Conservation (phyloP, 2,888 invertebrate species). For the Boloria selene region DNA sequence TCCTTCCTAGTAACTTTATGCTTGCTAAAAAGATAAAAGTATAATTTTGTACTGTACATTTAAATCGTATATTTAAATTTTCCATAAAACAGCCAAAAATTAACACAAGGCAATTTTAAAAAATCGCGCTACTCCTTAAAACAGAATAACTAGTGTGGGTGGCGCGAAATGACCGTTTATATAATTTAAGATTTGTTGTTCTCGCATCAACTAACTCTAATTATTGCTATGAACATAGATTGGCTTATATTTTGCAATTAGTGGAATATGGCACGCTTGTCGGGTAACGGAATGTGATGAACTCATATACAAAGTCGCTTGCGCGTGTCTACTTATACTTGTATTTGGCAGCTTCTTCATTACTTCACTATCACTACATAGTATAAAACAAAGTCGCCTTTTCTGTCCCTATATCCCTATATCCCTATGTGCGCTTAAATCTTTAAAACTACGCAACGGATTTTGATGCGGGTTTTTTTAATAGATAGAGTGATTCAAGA, state of each 20-base stretch:
- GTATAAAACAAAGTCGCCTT: too few species aligned
- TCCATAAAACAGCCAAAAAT: background rate
- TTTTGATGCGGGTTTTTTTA: too few species aligned
- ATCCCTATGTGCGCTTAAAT: too few species aligned
- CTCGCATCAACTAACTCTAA: slow-evolving; percentile 38
- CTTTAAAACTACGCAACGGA: too few species aligned
- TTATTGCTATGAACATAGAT: slow-evolving; percentile 44
- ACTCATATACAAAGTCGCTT: slow-evolving; percentile 12
- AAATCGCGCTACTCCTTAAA: slow-evolving; percentile 20
- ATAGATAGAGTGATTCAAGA: too few species aligned
- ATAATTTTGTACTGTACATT: background rate
- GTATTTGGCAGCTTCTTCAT: too few species aligned
- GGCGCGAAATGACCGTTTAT: slow-evolving; percentile 45
- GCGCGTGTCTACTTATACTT: background rate
- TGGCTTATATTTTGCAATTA: slow-evolving; percentile 48
- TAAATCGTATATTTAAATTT: background rate
- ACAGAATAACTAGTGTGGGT: slow-evolving; percentile 43
- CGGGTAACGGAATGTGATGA: slow-evolving; percentile 28
- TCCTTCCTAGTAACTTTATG: too few species aligned
- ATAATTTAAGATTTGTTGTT: slow-evolving; percentile 42
- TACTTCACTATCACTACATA: too few species aligned
- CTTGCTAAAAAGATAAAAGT: too few species aligned
- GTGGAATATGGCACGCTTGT: slow-evolving; percentile 29
- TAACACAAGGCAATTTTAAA: background rate
- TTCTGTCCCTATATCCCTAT: too few species aligned